Evolutionary conservation across 2,888 invertebrate species (phyloP).

Genomic region (Carcina quercana): DNA sequence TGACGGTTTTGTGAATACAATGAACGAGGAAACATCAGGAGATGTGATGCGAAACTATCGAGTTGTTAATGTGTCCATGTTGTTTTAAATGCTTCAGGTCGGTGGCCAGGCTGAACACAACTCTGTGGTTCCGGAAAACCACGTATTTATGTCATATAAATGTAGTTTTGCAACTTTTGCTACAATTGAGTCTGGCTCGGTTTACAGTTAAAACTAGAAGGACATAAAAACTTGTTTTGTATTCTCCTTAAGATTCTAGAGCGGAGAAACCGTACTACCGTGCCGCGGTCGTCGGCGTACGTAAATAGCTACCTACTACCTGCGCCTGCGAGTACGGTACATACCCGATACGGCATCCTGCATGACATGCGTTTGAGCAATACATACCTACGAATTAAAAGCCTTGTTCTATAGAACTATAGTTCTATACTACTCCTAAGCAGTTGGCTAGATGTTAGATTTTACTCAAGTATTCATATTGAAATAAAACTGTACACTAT

Average conservation of each 20-base stretch:
- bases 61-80: too few species aligned
- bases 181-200: neutral
- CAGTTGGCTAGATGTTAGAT: too few species aligned
- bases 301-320: too few species aligned
- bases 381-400: too few species aligned
- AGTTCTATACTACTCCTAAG: too few species aligned
- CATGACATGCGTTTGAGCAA: too few species aligned
- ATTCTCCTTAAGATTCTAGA: constrained; percentile 20
- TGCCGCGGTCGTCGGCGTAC: too few species aligned
- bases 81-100: neutral
- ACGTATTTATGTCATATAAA: constrained; percentile 1
- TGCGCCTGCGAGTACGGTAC: too few species aligned
- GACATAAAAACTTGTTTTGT: constrained; percentile 9
- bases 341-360: too few species aligned
- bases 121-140: neutral
- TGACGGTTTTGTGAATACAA: constrained; percentile 16
- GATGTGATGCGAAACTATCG: neutral
- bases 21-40: constrained; percentile 1
- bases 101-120: neutral
- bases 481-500: too few species aligned
- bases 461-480: too few species aligned
- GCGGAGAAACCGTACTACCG: constrained; percentile 6
- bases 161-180: constrained; percentile 8
- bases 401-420: too few species aligned
- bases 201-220: constrained; percentile 6